Conservation (phyloP, 2,888 invertebrate genomes). For the Drosophila cognata region DNA sequence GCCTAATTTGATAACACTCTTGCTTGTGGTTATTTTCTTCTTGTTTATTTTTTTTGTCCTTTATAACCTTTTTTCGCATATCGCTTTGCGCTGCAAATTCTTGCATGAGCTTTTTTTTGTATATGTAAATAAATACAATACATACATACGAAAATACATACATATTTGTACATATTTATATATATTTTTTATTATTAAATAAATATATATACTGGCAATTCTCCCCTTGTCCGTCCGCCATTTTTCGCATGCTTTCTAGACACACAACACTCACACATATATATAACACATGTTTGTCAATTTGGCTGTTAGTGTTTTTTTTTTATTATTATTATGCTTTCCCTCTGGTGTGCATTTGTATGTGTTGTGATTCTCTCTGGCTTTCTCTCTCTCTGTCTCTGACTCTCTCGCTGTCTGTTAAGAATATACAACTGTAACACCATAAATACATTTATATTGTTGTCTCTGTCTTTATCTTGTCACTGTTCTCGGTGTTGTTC, state of each 20-base stretch:
- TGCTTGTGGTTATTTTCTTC: background rate
- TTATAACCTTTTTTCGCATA: background rate
- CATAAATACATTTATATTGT: conserved; percentile 26
- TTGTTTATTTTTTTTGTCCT: too few relatives aligned
- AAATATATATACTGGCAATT: background rate
- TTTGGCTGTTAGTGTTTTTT: background rate
- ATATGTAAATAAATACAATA: background rate
- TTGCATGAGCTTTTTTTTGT: background rate
- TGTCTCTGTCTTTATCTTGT: conserved; percentile 62
- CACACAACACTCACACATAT: background rate
- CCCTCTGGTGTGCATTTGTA: background rate
- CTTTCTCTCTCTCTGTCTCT: conserved; percentile 27
- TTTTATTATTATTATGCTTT: background rate
- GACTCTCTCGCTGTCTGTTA: conserved; percentile 34
- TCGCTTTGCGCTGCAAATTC: background rate
- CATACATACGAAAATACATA: background rate
- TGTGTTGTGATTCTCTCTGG: background rate
- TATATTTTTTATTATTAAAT: background rate
- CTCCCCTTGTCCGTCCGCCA: background rate
- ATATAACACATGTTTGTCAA: background rate
- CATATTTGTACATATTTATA: background rate
- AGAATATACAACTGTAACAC: conserved; percentile 24
- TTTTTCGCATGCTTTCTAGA: background rate
- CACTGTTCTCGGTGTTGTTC: conserved; percentile 66
- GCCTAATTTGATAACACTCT: background rate